Evolutionary conservation across 2,797 vertebrate species (phyloP).

Genomic region (Premnoplex brunnescens): DNA sequence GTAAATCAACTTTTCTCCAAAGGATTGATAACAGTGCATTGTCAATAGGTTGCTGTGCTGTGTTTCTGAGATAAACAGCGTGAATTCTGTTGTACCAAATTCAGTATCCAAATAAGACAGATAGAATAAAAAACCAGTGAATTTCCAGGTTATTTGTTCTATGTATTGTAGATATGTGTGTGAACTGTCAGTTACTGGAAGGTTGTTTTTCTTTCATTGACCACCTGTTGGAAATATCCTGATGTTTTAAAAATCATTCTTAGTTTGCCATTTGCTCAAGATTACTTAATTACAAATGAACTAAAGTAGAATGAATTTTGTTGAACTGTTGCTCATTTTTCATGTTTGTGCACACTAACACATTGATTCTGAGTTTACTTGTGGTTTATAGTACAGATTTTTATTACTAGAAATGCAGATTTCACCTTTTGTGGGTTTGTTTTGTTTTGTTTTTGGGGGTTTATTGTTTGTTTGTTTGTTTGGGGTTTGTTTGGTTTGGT

Average conservation of each 20-base stretch:
- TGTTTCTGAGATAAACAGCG: background rate
- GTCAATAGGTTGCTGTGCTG: background rate
- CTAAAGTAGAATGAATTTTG: background rate
- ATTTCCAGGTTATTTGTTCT: background rate
- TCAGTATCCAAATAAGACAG: background rate
- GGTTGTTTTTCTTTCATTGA: background rate
- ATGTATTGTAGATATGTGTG: background rate
- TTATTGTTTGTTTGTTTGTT: too few species aligned
- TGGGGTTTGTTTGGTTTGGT: too few species aligned
- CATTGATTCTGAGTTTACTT: background rate
- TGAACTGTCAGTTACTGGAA: background rate
- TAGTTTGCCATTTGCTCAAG: background rate
- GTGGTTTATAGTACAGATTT: background rate
- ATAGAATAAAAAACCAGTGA: background rate
- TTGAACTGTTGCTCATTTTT: background rate
- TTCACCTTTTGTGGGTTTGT: background rate
- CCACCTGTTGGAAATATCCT: background rate
- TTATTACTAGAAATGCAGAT: background rate
- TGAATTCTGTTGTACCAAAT: background rate
- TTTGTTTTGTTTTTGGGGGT: background rate
- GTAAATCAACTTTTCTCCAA: background rate
- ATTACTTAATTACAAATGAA: background rate
- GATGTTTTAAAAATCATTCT: background rate
- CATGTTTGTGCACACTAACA: background rate
- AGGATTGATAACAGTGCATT: background rate